Percentiles rank a stretch among this genome's conserved stretches.
These are phyloP conservation scores for Passer montanus DNA, from an alignment of 2,113 vertebrate genomes.

Conservation along the genomic window DNA sequence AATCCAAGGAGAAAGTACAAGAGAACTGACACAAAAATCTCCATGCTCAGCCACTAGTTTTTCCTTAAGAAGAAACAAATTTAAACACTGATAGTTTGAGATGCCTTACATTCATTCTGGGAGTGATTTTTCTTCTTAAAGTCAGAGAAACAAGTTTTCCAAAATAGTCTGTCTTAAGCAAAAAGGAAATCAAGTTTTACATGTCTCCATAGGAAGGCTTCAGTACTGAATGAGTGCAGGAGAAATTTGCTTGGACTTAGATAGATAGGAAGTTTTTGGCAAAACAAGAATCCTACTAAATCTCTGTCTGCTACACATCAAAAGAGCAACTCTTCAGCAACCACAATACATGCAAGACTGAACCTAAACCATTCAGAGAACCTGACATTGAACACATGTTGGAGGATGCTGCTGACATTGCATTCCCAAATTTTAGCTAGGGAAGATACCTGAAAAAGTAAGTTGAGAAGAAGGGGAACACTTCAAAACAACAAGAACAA, in stretches of 20 bases:
- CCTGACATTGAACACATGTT: not conserved
- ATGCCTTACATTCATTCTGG: not conserved
- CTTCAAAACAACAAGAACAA: not conserved
- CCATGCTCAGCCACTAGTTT: not conserved
- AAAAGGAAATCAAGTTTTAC: not conserved
- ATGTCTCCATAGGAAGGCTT: not conserved
- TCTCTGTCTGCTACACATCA: not conserved
- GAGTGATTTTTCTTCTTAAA: not conserved
- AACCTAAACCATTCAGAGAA: not conserved
- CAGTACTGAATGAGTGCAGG: not conserved
- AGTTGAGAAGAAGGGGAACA: not conserved
- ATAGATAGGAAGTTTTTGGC: not conserved
- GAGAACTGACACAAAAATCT: not conserved
- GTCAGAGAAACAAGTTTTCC: not conserved
- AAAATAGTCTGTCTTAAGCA: not conserved
- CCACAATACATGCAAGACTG: not conserved
- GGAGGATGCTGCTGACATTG: not conserved
- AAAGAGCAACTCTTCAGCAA: not conserved
- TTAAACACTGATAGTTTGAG: not conserved
- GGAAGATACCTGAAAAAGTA: not conserved
- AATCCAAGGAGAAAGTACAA: not conserved
- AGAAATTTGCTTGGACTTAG: not conserved
- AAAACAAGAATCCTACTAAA: not conserved
- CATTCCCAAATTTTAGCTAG: not conserved
- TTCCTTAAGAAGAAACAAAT: not conserved